Conservation (phyloP, 2,797 vertebrate species). For the Saxicola maurus region DNA sequence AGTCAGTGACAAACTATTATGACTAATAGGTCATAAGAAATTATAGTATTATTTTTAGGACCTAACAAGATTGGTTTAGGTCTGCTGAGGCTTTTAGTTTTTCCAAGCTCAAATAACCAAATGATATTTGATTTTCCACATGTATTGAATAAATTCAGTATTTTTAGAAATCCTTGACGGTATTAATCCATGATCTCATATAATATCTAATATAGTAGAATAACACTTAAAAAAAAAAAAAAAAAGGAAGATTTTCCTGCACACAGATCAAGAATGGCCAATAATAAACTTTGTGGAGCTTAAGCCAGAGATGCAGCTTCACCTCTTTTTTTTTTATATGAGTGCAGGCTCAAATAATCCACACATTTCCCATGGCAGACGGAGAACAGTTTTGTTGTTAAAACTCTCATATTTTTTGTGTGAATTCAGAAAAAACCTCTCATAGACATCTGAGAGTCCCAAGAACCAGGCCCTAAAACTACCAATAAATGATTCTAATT, state of each 20-base stretch:
- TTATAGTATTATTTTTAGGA: neutral
- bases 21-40: neutral
- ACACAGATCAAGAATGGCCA: neutral
- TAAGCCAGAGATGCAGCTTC: neutral
- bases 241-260: neutral
- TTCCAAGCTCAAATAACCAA: neutral
- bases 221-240: too few species aligned
- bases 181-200: neutral
- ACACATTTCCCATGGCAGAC: neutral
- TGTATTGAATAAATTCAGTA: neutral
- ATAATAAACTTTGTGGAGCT: neutral
- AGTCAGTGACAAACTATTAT: neutral
- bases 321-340: rapidly evolving
- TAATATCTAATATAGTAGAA: neutral
- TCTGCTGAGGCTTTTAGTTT: neutral
- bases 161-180: neutral
- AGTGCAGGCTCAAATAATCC: neutral
- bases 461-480: neutral
- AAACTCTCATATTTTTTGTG: neutral
- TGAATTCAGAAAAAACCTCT: neutral
- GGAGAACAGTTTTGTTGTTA: neutral
- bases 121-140: neutral
- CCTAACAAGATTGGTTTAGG: neutral
- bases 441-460: neutral
- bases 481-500: neutral